Conservation (phyloP, 2,888 invertebrate genomes). For the Scaptodrosophila latifasciaeformis region DNA sequence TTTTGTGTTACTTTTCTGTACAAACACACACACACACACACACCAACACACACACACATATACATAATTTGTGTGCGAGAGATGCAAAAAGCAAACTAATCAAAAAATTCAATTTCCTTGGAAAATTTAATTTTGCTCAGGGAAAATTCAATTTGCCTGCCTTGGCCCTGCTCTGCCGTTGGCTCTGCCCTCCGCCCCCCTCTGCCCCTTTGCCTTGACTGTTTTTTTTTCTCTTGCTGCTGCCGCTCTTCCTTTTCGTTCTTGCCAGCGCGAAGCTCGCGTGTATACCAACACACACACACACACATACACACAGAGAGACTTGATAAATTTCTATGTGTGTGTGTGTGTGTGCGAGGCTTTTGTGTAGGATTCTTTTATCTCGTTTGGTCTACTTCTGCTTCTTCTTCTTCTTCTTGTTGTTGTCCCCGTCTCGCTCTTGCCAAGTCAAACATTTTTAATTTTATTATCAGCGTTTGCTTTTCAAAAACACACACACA, state of each 20-base stretch:
- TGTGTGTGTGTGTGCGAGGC: not conserved
- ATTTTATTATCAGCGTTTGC: constrained; percentile 60
- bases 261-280: no score
- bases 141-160: constrained; percentile 65
- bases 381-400: not conserved
- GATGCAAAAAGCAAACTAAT: constrained; percentile 73
- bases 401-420: not conserved
- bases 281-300: no score
- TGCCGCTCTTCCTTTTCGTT: no score
- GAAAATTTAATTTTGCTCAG: constrained; percentile 68
- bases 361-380: constrained; percentile 38
- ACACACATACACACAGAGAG: no score
- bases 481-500: no score
- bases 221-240: no score
- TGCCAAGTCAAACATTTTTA: constrained; percentile 58
- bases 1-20: not conserved
- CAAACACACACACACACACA: no score
- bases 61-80: constrained; percentile 47
- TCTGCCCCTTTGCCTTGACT: no score
- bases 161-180: no score
- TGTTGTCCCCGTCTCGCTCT: constrained; percentile 9
- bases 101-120: constrained; percentile 71
- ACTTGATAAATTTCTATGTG: not conserved
- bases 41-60: no score
- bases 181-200: no score